Evolutionary conservation across 2,113 vertebrate genomes (phyloP), one percentile per base, ranked within the genome.

Genomic region (Corydoras maculifer): DNA sequence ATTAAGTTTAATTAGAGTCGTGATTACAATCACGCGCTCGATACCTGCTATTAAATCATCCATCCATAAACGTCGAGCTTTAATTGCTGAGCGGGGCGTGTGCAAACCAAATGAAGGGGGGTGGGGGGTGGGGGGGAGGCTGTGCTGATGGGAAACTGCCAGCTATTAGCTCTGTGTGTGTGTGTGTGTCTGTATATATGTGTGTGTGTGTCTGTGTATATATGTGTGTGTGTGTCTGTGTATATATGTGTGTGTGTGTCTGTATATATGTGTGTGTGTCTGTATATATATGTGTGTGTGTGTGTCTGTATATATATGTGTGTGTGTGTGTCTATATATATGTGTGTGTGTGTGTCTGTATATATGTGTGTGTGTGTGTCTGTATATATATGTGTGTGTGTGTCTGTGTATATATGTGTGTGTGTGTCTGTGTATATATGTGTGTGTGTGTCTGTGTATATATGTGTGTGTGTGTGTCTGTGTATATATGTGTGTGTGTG

Each of bases 1-100:
- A 98, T 98, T 91, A 94, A 92, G 89, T 90, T 86, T 94, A 95
- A 98, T 97, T 94, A 94, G 91, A 92, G 91, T 92, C 89, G 92
- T 88, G 93, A 94, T 94, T 96, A 94, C 92, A 93, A 93, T 92
- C 93, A 95, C 92, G 90, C 88, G 90, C 90, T 92, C 90, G 93
- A 94, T 94, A 96, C 93, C 90, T 93, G 89, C 89, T 87, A 94
- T 94, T 94, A 93, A 95, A 95, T 93, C 93, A 92, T 89, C 88
- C 92, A 90, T 89, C 90, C 91, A 92, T 93, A 94, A 97, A 95
- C 95, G 92, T 93, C 94, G 90, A 91, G 92, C 93, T 92, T 88
- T 91, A 92, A 91, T 75, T 87, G 87, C 89, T 73, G 78, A 68
- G 76, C 60, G 58, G 62, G 71, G 64, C 25, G 76, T 58, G 54